Evolutionary conservation across 92 coral and sea anemone genomes (phyloP).

Genomic region (Ricordea florida): DNA sequence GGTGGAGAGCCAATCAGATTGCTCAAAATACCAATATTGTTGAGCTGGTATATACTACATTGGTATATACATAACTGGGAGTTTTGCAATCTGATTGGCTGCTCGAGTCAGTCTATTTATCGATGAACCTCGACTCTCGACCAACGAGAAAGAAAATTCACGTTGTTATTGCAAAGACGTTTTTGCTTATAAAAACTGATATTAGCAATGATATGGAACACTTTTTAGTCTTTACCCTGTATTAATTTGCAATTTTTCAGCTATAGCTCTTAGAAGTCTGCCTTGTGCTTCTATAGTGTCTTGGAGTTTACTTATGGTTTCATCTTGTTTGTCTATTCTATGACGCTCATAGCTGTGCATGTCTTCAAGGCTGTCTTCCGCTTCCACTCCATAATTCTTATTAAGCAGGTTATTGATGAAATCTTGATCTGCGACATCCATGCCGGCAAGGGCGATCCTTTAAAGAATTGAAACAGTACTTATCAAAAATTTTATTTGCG

Average conservation of each 20-base stretch:
- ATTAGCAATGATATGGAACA: not conserved
- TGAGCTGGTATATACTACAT: no score
- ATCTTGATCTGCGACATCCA: not conserved
- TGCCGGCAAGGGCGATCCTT: constrained; percentile 6
- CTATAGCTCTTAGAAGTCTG: constrained; percentile 64
- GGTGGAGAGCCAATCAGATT: no score
- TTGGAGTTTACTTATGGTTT: not conserved
- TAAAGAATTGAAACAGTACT: not conserved
- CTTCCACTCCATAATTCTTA: not conserved
- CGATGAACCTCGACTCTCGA: no score
- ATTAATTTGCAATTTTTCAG: constrained; percentile 7
- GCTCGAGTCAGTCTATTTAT: no score
- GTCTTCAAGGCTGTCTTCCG: not conserved
- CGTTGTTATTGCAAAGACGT: no score
- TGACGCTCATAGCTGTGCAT: not conserved
- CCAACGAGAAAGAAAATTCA: no score
- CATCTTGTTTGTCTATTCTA: not conserved
- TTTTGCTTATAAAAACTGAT: no score
- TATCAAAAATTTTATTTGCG: no score
- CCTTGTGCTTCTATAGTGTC: constrained; percentile 68
- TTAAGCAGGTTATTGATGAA: constrained; percentile 16
- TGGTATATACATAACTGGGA: no score
- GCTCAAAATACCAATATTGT: no score
- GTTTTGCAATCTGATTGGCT: no score
- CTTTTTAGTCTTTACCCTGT: not conserved